Percentiles rank a stretch among this genome's conserved stretches.
Conservation (phyloP, 2,113 vertebrate genomes). For the Pseudorhombus dupliciocellatus region DNA sequence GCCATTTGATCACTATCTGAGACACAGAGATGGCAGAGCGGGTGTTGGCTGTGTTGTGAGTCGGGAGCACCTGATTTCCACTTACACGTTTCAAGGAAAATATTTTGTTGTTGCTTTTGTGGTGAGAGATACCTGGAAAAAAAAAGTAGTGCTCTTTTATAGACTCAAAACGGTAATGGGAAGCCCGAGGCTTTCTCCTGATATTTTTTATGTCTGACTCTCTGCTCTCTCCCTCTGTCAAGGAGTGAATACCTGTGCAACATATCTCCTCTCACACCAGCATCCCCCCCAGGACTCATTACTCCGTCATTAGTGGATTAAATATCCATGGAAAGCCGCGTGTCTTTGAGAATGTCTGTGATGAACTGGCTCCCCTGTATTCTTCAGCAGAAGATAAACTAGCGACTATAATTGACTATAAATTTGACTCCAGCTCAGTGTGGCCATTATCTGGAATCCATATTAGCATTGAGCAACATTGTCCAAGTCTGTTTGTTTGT, state of each 20-base stretch:
- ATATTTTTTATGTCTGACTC: slow-evolving; percentile 1
- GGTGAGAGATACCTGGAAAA: slow-evolving; percentile 1
- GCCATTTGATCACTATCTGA: slow-evolving; percentile 56
- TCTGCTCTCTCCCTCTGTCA: background rate
- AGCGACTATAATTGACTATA: slow-evolving; percentile 48
- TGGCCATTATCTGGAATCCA: background rate
- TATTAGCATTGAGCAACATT: slow-evolving; percentile 1
- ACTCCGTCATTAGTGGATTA: slow-evolving; percentile 39
- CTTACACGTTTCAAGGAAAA: slow-evolving; percentile 9
- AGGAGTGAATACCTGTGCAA: slow-evolving; percentile 13
- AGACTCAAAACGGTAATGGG: slow-evolving; percentile 14
- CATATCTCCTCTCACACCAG: slow-evolving; percentile 18
- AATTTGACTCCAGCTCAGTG: slow-evolving; percentile 29
- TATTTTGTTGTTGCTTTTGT: slow-evolving; percentile 6
- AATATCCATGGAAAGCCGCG: slow-evolving; percentile 33
- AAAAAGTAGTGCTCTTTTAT: slow-evolving; percentile 27
- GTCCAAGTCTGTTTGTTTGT: background rate
- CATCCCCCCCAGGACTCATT: slow-evolving; percentile 38
- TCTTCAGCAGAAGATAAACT: slow-evolving; percentile 55
- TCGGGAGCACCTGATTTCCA: slow-evolving; percentile 32
- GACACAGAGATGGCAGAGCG: slow-evolving; percentile 18
- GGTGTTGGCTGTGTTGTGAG: slow-evolving; percentile 18
- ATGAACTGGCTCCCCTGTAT: slow-evolving; percentile 38
- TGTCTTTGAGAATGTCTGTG: slow-evolving; percentile 15
- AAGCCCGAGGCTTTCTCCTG: background rate